Evolutionary conservation across 2,888 invertebrate species (phyloP).

Genomic region (Tiphia femorata): DNA sequence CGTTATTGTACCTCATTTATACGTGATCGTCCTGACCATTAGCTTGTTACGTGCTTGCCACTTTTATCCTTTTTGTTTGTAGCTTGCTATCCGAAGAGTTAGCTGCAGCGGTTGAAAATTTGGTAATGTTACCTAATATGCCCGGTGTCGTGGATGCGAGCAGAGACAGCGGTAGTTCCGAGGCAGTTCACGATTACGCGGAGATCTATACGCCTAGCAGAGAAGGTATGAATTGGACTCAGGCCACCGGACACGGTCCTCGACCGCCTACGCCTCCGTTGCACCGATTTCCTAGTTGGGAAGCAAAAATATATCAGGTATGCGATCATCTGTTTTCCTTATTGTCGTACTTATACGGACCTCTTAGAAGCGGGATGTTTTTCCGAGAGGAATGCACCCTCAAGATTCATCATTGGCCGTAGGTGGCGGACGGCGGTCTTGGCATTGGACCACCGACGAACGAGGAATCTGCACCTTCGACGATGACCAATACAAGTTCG

Average conservation of each 20-base stretch:
- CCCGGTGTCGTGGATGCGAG: slow-evolving; percentile 58
- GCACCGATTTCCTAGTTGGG: slow-evolving; percentile 94
- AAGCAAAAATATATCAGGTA: slow-evolving; percentile 95
- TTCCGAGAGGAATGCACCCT: no score
- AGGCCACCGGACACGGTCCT: slow-evolving; percentile 71
- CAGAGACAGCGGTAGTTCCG: slow-evolving; percentile 66
- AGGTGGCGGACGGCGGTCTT: slow-evolving; percentile 67
- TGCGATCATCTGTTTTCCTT: no score
- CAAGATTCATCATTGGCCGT: no score
- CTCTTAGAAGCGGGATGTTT: no score
- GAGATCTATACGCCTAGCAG: slow-evolving; percentile 94
- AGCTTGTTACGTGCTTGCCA: slow-evolving; percentile 40
- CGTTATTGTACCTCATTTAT: no score
- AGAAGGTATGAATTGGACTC: slow-evolving; percentile 72
- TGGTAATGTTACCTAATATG: slow-evolving; percentile 69
- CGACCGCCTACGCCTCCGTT: slow-evolving; percentile 91
- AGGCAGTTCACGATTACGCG: slow-evolving; percentile 87
- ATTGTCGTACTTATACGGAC: no score
- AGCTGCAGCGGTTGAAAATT: slow-evolving; percentile 74
- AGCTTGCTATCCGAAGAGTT: slow-evolving; percentile 70
- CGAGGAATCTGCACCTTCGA: slow-evolving; percentile 62
- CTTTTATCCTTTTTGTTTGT: slow-evolving; percentile 29
- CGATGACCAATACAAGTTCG: slow-evolving; percentile 61
- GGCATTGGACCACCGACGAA: slow-evolving; percentile 64
- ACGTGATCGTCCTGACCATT: no score